phyloP scores from a whole-genome alignment of 1,140 invertebrate genomes.

The Trichonephila inaurata region DNA sequence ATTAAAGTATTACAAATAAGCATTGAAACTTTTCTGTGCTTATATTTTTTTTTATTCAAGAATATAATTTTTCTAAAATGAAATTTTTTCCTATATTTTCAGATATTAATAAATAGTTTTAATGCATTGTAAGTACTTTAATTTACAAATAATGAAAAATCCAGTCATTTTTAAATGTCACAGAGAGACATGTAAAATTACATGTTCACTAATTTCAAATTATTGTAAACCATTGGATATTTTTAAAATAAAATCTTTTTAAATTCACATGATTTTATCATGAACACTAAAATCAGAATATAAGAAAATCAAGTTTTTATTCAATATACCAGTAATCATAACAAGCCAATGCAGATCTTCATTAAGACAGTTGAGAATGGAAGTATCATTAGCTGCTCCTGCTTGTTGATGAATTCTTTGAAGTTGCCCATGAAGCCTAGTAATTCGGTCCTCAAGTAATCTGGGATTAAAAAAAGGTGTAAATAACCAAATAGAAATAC shows the following conservation, averaged over 20 bases:
- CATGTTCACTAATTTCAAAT: too few relatives aligned
- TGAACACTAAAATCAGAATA: background rate
- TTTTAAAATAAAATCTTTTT: background rate
- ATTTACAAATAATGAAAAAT: too few relatives aligned
- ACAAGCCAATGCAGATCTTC: slow-evolving; percentile 95
- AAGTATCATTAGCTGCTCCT: slow-evolving; percentile 65
- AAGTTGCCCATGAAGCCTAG: slow-evolving; percentile 85
- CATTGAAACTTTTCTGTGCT: too few relatives aligned
- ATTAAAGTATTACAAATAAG: too few relatives aligned
- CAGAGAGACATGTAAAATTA: background rate
- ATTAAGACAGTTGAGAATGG: slow-evolving; percentile 79
- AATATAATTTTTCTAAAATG: too few relatives aligned
- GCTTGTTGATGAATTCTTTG: slow-evolving; percentile 82
- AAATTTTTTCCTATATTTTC: too few relatives aligned
- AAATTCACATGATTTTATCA: background rate
- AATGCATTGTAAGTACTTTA: too few relatives aligned
- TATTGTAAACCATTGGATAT: background rate
- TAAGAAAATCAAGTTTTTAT: background rate
- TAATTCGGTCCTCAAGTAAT: slow-evolving; percentile 85
- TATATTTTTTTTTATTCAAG: too few relatives aligned
- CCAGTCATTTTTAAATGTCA: too few relatives aligned
- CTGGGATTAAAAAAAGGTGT: background rate
- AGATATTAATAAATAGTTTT: too few relatives aligned
- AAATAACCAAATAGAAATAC: too few relatives aligned
- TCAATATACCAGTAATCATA: slow-evolving; percentile 86